phyloP scores from a whole-genome alignment of 1,140 invertebrate species.

The Andrena cerasifolii region DNA sequence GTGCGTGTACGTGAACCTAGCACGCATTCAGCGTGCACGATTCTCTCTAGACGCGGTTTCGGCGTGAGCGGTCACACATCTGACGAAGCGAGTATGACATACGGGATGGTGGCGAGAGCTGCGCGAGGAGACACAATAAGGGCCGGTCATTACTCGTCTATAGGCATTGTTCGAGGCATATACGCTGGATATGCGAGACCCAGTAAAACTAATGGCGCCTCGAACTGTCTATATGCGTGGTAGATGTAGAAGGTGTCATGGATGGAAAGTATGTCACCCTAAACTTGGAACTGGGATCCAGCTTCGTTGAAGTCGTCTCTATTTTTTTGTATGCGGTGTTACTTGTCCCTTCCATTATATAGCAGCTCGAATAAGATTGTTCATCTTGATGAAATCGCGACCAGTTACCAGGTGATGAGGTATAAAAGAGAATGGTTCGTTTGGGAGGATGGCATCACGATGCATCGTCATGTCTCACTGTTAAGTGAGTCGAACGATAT shows the following conservation, averaged over 20 bases:
- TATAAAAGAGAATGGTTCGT: neutral
- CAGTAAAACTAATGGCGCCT: conserved; percentile 68
- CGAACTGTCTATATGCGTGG: conserved; percentile 66
- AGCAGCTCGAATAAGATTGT: too few species aligned
- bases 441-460: neutral
- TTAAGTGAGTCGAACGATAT: conserved; percentile 42
- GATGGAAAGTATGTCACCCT: too few species aligned
- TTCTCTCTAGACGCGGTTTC: conserved; percentile 41
- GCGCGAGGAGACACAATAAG: conserved; percentile 64
- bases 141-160: conserved; percentile 71
- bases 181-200: conserved; percentile 63
- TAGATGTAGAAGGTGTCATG: too few species aligned
- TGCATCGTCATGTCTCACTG: conserved; percentile 22
- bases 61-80: conserved; percentile 14
- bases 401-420: too few species aligned
- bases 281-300: too few species aligned
- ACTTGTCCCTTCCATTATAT: too few species aligned
- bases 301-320: too few species aligned
- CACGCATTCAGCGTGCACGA: conserved; percentile 1
- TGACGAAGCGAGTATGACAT: conserved; percentile 62
- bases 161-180: conserved; percentile 69
- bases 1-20: conserved; percentile 1
- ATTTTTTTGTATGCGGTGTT: too few species aligned
- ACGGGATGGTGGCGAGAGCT: conserved; percentile 54
- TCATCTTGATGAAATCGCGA: too few species aligned